Evolutionary conservation across 2,113 vertebrate species (phyloP).

Genomic region (Tretioscincus oriximinensis): DNA sequence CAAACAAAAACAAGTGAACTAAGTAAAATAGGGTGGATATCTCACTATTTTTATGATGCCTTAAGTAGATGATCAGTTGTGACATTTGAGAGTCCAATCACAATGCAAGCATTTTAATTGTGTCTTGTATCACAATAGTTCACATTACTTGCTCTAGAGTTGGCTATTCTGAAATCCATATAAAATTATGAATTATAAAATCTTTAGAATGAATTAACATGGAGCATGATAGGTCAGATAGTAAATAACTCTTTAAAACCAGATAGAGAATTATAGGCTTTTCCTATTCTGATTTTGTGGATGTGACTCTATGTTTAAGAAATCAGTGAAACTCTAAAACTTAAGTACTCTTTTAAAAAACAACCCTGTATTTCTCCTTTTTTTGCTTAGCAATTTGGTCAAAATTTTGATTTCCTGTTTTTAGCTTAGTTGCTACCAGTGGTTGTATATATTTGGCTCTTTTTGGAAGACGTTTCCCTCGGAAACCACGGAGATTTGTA

Average conservation of each 20-base stretch:
- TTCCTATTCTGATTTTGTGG: not conserved
- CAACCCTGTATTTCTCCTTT: not conserved
- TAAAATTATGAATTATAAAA: not conserved
- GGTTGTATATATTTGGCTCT: too few species aligned
- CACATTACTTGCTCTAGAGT: not conserved
- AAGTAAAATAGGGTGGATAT: too few species aligned
- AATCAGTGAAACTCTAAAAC: slow-evolving; percentile 12
- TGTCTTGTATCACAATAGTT: not conserved
- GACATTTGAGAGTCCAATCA: too few species aligned
- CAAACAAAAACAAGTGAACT: too few species aligned
- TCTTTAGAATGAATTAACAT: not conserved
- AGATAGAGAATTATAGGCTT: not conserved
- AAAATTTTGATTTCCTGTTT: not conserved
- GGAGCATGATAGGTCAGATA: not conserved
- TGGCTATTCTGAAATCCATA: not conserved
- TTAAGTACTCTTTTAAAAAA: not conserved
- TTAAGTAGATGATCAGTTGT: too few species aligned
- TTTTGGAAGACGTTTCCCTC: not conserved
- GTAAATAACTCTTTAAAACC: slow-evolving; percentile 20
- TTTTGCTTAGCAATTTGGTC: not conserved
- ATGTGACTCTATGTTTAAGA: accelerated
- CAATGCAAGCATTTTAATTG: too few species aligned
- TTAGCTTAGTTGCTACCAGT: not conserved
- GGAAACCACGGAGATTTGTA: not conserved
- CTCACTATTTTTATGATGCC: too few species aligned